phyloP scores from a whole-genome alignment of 2,113 vertebrate genomes.

The Dipodomys spectabilis region DNA sequence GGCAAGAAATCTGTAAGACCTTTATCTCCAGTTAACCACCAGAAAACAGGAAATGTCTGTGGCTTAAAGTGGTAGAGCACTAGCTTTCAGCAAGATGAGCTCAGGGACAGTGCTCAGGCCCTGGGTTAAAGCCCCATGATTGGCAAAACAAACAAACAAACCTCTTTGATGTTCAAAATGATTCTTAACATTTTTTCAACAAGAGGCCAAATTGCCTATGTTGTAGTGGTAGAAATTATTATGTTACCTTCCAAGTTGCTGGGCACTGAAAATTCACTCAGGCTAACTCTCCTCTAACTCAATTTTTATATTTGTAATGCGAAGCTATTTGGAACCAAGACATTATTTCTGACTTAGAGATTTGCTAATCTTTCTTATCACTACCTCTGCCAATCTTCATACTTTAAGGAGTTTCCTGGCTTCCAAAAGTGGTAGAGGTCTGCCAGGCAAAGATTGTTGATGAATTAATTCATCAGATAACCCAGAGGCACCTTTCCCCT shows the following conservation, averaged over 20 bases:
- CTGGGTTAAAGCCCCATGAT: too few relatives aligned
- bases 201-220: not conserved
- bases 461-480: conserved; percentile 49
- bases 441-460: conserved; percentile 60
- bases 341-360: conserved; percentile 42
- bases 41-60: too few relatives aligned
- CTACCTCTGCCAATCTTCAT: conserved; percentile 7
- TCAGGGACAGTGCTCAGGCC: too few relatives aligned
- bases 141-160: too few relatives aligned
- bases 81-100: too few relatives aligned
- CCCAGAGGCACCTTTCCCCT: conserved; percentile 30
- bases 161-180: not conserved
- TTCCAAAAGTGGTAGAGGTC: conserved; percentile 58
- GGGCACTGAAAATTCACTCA: conserved; percentile 20
- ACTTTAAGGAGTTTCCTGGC: conserved; percentile 38
- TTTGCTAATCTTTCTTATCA: conserved; percentile 64
- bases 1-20: too few relatives aligned
- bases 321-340: conserved; percentile 51
- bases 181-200: conserved; percentile 17
- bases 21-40: too few relatives aligned
- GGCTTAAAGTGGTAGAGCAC: too few relatives aligned
- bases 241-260: not conserved
- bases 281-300: not conserved
- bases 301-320: conserved; percentile 55
- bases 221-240: conserved; percentile 37